Percentiles rank a stretch among this genome's conserved stretches.
Conservation (phyloP, 1,140 invertebrate genomes). For the Semibalanus balanoides region DNA sequence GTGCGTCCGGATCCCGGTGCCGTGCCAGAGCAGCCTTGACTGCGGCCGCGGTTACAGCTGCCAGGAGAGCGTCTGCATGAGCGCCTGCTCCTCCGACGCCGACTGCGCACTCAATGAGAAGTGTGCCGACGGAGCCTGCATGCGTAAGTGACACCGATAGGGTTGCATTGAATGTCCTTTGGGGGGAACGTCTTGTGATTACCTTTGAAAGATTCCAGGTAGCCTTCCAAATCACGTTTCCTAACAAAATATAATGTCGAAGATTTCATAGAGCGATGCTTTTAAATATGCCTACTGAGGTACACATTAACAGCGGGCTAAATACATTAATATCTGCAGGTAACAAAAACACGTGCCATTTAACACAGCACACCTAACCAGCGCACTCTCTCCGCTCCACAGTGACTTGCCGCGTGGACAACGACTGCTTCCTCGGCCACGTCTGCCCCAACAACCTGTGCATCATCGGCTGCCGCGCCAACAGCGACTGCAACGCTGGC, state of each 20-base stretch:
- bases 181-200: too few species aligned
- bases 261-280: too few species aligned
- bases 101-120: conserved; percentile 83
- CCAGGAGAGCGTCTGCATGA: conserved; percentile 58
- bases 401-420: conserved; percentile 75
- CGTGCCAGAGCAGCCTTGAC: conserved; percentile 51
- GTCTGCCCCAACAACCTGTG: conserved; percentile 73
- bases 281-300: too few species aligned
- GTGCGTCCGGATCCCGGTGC: conserved; percentile 55
- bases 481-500: conserved; percentile 68
- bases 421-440: conserved; percentile 80
- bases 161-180: too few species aligned
- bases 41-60: conserved; percentile 54
- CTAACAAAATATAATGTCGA: too few species aligned
- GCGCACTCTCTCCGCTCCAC: conserved; percentile 4
- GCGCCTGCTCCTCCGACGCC: conserved; percentile 55
- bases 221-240: too few species aligned
- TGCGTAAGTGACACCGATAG: conserved; percentile 41
- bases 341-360: too few species aligned
- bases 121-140: conserved; percentile 61
- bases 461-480: conserved; percentile 64
- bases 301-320: too few species aligned
- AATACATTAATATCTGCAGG: too few species aligned
- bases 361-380: too few species aligned
- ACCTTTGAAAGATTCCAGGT: too few species aligned